A percentile compares a stretch with the other conserved stretches of the same genome.
Conservation (phyloP, 2,888 invertebrate species). For the Cyrtodaria siliqua region DNA sequence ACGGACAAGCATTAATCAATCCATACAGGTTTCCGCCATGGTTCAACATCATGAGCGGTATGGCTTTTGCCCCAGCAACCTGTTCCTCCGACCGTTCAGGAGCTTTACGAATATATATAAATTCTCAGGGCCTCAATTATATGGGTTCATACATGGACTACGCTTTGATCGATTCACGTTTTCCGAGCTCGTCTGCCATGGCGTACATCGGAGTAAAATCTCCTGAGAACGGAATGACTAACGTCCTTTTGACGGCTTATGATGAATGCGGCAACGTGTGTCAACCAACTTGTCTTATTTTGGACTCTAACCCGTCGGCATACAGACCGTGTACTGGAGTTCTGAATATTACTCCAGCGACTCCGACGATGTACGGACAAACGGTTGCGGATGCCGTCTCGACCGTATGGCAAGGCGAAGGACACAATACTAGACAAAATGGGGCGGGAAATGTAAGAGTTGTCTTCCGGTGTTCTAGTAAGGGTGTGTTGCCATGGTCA, state of each 20-base stretch:
- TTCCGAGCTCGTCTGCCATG: conserved; percentile 65
- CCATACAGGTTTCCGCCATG: neutral
- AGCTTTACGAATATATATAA: conserved; percentile 65
- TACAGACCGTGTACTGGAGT: conserved; percentile 73
- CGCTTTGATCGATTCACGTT: conserved; percentile 68
- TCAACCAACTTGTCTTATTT: conserved; percentile 68
- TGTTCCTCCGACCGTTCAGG: neutral
- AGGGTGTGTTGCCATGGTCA: neutral
- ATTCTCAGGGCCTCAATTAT: conserved; percentile 75
- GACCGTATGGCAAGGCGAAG: conserved; percentile 25
- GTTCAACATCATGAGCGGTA: too few relatives aligned
- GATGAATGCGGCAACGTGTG: conserved; percentile 76
- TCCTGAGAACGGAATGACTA: conserved; percentile 28
- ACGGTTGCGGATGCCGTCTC: conserved; percentile 47
- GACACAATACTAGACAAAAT: neutral
- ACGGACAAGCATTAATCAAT: neutral
- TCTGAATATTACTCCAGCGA: conserved; percentile 58
- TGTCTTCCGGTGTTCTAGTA: conserved; percentile 1
- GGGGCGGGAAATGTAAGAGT: neutral
- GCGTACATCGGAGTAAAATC: conserved; percentile 68
- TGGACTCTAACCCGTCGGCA: conserved; percentile 13
- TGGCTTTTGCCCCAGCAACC: neutral
- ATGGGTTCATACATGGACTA: conserved; percentile 72
- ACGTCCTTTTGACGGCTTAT: conserved; percentile 68
- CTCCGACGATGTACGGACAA: conserved; percentile 63